phyloP scores from a whole-genome alignment of 2,888 invertebrate genomes.

The Caenorhabditis afra region DNA sequence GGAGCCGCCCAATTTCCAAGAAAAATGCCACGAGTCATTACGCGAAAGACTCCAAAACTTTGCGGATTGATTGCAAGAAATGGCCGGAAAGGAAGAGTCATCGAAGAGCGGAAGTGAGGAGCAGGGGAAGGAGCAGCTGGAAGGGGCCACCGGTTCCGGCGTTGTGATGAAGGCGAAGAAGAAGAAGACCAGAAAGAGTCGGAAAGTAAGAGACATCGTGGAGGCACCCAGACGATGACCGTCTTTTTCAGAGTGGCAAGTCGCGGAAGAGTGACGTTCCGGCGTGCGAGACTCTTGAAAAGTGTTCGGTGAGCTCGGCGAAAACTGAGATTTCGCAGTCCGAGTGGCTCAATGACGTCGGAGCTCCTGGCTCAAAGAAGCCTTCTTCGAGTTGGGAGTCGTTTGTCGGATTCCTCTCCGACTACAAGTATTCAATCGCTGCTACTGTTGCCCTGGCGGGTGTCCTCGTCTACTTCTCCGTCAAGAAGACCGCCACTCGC shows the following conservation, averaged over 20 bases:
- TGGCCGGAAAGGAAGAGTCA: constrained; percentile 15
- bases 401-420: constrained; percentile 3
- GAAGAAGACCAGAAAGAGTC: constrained; percentile 6
- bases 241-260: constrained; percentile 16
- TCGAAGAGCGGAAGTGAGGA: neutral
- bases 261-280: constrained; percentile 32
- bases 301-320: constrained; percentile 1
- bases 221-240: neutral
- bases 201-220: constrained; percentile 4
- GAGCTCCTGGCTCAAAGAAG: neutral
- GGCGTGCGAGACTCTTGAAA: constrained; percentile 13
- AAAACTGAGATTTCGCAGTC: constrained; percentile 26
- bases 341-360: constrained; percentile 42
- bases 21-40: no score
- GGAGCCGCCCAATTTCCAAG: no score
- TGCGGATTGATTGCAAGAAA: no score
- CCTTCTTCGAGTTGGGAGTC: constrained; percentile 5
- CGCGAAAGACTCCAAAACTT: no score
- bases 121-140: constrained; percentile 10
- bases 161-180: constrained; percentile 5
- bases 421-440: constrained; percentile 27
- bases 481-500: constrained; percentile 10
- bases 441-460: constrained; percentile 18
- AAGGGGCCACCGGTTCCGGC: constrained; percentile 6
- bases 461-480: constrained; percentile 19